Base-by-base conservation (phyloP, 2,797 vertebrate species). In the Delichon dasypus region DNA sequence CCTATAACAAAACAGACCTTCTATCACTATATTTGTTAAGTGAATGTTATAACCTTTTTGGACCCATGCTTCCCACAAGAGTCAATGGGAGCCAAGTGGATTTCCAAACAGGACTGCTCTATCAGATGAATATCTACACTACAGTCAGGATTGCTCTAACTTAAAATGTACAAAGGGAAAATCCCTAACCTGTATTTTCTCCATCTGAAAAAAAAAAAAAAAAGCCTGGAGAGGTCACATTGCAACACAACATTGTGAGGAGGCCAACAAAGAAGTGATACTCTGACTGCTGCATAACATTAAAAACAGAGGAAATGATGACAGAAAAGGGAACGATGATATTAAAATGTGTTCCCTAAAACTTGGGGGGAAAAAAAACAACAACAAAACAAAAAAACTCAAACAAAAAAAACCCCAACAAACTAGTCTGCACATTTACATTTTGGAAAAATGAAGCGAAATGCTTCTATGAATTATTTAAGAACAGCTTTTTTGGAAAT, bases 391-490 rank as follows among this genome's bases (percentile, higher is more conserved):
- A 30, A n/a, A n/a, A 51, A 45, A 20, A 38, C 36, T 19, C 19
- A 27, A 27, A 51, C 14, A 26, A 16, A 30, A 23, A 30, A n/a
- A 48, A 14, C 17, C 40, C 30, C 54, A 21, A 54, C 32, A 44
- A 76, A 40, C 12, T 51, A 55, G 13, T 40, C n/a, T 53, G 42
- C 34, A 42, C 22, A 72, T 22, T 61, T 47, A 68, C 22, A 71
- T 72, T 89, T 89, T 65, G 32, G 61, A 80, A 91, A 92, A 91
- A 83, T n/a, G 12, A 94, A 80, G 20, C 34, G 2, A 94, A 85
- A 91, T 75, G 25, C 32, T 91, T 65, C 75, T 32, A 61, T 80
- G 40, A 88, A 83, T 91, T 93, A 94, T 93, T 95, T 91, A 93
- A 86, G 26, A 77, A 80, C 3, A 80, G 16, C 10, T 50, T 36